These are phyloP conservation scores for Pygoscelis antarcticus DNA, from an alignment of 2,113 vertebrate species.

Conservation along the genomic window DNA sequence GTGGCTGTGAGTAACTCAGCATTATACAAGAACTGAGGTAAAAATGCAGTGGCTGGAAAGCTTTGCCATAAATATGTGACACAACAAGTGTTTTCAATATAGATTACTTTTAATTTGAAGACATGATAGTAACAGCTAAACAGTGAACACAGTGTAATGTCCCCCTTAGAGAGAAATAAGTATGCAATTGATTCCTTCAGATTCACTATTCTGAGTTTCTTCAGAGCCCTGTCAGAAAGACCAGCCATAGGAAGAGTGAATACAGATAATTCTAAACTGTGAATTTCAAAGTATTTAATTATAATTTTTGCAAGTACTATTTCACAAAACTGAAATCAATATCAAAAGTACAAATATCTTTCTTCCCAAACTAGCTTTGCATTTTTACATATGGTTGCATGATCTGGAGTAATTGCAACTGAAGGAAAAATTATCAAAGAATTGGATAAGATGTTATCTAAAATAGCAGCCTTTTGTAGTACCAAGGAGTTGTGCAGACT, in stretches of 20 bases:
- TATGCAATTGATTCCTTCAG: background rate
- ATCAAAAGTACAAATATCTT: background rate
- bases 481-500: background rate
- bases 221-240: background rate
- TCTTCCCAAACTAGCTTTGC: background rate
- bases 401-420: background rate
- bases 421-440: background rate
- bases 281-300: background rate
- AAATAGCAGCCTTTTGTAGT: background rate
- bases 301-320: background rate
- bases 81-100: background rate
- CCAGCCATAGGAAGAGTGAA: background rate
- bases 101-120: background rate
- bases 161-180: background rate
- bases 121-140: background rate
- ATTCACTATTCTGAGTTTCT: background rate
- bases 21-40: background rate
- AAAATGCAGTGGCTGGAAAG: background rate
- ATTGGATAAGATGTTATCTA: background rate
- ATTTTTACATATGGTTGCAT: background rate
- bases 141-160: accelerated
- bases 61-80: background rate
- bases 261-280: background rate
- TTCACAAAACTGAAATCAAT: background rate
- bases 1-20: background rate